These are phyloP conservation scores for Boulengeromyrus knoepffleri DNA, from an alignment of 2,113 vertebrate genomes.

Conservation along the genomic window DNA sequence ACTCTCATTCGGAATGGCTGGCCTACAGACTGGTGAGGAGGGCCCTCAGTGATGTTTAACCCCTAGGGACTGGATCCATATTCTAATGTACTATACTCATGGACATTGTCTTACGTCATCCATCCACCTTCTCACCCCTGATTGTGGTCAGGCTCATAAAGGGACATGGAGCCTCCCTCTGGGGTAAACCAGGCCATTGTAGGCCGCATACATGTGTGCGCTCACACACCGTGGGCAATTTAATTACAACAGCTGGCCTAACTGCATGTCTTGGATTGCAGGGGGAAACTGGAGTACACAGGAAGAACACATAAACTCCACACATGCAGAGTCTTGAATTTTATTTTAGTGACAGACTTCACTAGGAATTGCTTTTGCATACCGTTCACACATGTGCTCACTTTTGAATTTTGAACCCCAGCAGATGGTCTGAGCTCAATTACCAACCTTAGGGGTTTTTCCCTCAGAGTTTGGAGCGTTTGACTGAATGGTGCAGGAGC, in stretches of 20 bases:
- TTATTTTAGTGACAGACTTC: background rate
- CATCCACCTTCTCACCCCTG: background rate
- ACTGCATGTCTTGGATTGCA: background rate
- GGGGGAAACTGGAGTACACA: background rate
- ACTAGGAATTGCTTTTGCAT: background rate
- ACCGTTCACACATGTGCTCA: background rate
- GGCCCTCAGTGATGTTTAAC: background rate
- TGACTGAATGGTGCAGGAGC: slow-evolving; percentile 59
- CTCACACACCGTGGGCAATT: background rate
- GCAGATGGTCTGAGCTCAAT: background rate
- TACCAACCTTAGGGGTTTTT: background rate
- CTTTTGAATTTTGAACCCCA: background rate
- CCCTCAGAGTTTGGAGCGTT: slow-evolving; percentile 59
- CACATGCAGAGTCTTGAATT: background rate
- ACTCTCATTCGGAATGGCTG: slow-evolving; percentile 69
- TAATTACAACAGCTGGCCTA: background rate
- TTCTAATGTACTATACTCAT: background rate
- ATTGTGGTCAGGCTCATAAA: background rate
- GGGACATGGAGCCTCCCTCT: background rate
- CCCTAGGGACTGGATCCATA: background rate
- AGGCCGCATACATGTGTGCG: background rate
- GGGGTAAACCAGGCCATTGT: background rate
- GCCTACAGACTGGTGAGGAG: slow-evolving; percentile 64
- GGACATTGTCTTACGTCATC: background rate
- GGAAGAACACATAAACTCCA: background rate